phyloP scores from a whole-genome alignment of 2,113 vertebrate genomes.

The Rostratula benghalensis region DNA sequence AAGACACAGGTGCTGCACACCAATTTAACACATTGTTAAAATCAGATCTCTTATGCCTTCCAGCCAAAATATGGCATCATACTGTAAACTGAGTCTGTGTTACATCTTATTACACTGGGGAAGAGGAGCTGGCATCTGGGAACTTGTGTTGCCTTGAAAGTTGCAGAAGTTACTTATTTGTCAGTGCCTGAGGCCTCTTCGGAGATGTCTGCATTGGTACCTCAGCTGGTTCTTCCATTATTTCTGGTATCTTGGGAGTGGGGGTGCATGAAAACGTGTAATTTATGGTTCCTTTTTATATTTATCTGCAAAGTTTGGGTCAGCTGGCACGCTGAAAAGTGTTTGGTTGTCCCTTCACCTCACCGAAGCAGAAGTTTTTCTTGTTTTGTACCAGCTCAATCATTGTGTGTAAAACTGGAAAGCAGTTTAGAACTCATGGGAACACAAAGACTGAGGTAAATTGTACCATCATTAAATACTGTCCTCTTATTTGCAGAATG shows the following conservation, averaged over 20 bases:
- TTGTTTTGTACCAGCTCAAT: neutral
- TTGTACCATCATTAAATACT: neutral
- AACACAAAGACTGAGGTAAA: neutral
- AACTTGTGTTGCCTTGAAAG: neutral
- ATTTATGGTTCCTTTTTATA: neutral
- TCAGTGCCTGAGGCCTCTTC: neutral
- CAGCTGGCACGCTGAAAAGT: neutral
- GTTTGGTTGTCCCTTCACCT: neutral
- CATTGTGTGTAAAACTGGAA: neutral
- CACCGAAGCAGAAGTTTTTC: neutral
- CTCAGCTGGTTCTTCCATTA: neutral
- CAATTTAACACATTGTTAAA: slow-evolving; percentile 36
- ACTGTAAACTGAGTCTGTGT: neutral
- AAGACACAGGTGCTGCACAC: neutral
- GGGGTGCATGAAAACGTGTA: neutral
- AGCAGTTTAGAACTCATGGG: neutral
- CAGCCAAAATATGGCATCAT: slow-evolving; percentile 8
- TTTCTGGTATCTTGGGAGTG: neutral
- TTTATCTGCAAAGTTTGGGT: neutral
- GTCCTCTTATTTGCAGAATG: neutral
- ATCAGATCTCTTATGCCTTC: slow-evolving; percentile 20
- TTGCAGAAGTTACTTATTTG: slow-evolving; percentile 3
- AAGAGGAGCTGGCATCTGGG: neutral
- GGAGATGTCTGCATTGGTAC: neutral
- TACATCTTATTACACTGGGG: slow-evolving; percentile 26